Evolutionary conservation across 2,888 invertebrate species (phyloP).

Genomic region (Tiphia femorata): DNA sequence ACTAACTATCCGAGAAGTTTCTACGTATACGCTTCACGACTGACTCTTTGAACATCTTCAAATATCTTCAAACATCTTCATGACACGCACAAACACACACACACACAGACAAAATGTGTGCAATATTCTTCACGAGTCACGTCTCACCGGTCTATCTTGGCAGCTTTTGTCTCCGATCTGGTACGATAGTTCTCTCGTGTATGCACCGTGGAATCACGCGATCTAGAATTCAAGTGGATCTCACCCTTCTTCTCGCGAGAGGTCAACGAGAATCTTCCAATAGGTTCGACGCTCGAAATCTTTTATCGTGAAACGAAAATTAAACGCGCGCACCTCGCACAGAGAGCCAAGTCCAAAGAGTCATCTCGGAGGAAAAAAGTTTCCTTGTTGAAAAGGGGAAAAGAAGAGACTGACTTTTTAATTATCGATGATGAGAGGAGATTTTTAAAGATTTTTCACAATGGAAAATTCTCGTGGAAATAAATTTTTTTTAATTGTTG

Average conservation of each 20-base stretch:
- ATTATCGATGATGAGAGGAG: too few species aligned
- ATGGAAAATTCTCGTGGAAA: too few species aligned
- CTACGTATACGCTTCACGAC: background rate
- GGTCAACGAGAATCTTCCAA: constrained; percentile 1
- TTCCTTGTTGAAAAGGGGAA: too few species aligned
- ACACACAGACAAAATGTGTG: background rate
- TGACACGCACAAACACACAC: too few species aligned
- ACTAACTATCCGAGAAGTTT: constrained; percentile 6
- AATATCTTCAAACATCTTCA: too few species aligned
- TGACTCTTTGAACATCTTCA: background rate
- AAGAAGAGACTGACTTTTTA: too few species aligned
- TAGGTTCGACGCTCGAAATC: background rate
- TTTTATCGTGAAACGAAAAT: too few species aligned
- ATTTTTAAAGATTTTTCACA: too few species aligned
- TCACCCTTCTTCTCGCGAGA: constrained; percentile 24
- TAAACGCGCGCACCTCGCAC: background rate
- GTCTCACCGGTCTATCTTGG: constrained; percentile 22
- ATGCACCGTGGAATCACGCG: constrained; percentile 31
- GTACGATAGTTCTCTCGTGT: constrained; percentile 12
- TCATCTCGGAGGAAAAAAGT: too few species aligned
- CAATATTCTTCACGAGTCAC: constrained; percentile 21
- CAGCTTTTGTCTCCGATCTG: constrained; percentile 24
- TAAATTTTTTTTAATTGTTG: too few species aligned
- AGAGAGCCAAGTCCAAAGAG: too few species aligned
- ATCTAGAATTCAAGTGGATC: constrained; percentile 14